A percentile compares a stretch with the other conserved stretches of the same genome.
These are phyloP conservation scores for Pampusana beccarii DNA, from an alignment of 2,113 vertebrate species.

Conservation along the genomic window DNA sequence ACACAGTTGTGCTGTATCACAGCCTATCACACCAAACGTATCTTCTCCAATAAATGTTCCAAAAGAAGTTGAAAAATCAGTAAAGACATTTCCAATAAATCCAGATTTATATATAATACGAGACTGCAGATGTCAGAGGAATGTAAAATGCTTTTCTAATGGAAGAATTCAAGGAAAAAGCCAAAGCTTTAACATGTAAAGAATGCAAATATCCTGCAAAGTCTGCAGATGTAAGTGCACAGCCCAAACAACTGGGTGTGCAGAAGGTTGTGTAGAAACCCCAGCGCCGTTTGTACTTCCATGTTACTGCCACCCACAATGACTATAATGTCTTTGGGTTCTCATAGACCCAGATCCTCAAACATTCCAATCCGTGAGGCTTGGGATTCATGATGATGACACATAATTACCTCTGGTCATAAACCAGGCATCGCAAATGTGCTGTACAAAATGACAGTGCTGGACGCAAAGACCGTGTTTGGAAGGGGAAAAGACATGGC, in stretches of 20 bases:
- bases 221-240: not conserved
- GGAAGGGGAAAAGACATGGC: not conserved
- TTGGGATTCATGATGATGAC: not conserved
- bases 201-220: slow-evolving; percentile 14
- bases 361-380: not conserved
- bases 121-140: slow-evolving; percentile 24
- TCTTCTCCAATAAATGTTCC: slow-evolving; percentile 4
- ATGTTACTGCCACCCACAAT: not conserved
- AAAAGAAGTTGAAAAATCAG: not conserved
- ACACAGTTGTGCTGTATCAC: not conserved
- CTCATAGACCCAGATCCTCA: not conserved
- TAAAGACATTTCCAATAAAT: slow-evolving; percentile 23
- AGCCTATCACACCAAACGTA: not conserved
- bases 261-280: not conserved
- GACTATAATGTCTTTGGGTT: not conserved
- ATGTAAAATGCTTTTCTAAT: not conserved
- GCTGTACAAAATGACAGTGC: not conserved
- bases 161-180: slow-evolving; percentile 14
- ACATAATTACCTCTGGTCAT: not conserved
- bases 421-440: not conserved
- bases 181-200: slow-evolving; percentile 1
- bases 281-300: not conserved
- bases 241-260: not conserved
- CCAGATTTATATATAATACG: not conserved
- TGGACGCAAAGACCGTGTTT: not conserved